A percentile compares a stretch with the other conserved stretches of the same genome.
Evolutionary conservation across 2,888 invertebrate genomes (phyloP).

Genomic region (Spisula solida): DNA sequence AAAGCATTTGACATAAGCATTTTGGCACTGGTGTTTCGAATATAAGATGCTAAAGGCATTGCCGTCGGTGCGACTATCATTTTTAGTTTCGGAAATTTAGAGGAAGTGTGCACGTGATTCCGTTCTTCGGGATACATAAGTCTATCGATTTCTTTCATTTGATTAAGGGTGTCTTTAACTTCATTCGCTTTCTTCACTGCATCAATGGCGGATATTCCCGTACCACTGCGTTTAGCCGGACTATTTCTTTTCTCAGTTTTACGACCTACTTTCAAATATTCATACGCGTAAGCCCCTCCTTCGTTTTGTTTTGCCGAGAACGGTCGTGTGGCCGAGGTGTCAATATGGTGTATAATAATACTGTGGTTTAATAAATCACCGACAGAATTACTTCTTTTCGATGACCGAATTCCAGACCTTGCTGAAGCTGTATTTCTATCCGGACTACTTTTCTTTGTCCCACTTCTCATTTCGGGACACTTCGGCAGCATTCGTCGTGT

Average conservation of each 20-base stretch:
- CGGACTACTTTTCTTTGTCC: conserved; percentile 44
- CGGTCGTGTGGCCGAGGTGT: neutral
- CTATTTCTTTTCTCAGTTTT: conserved; percentile 34
- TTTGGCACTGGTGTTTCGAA: conserved; percentile 54
- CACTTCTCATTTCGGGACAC: conserved; percentile 22
- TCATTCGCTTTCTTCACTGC: conserved; percentile 59
- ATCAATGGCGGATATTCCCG: conserved; percentile 41
- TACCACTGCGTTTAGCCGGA: conserved; percentile 2
- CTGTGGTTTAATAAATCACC: conserved; percentile 34
- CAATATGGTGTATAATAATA: conserved; percentile 28
- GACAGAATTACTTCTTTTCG: conserved; percentile 31
- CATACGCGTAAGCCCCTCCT: conserved; percentile 42
- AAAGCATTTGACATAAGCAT: conserved; percentile 57
- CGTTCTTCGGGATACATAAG: conserved; percentile 44
- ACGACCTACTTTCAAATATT: conserved; percentile 21
- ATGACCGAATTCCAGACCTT: conserved; percentile 23
- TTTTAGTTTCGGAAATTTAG: conserved; percentile 59
- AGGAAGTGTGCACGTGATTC: conserved; percentile 28
- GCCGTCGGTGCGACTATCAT: conserved; percentile 65
- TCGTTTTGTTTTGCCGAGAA: conserved; percentile 18
- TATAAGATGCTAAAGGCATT: conserved; percentile 56
- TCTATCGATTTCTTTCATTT: conserved; percentile 53
- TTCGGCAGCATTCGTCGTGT: conserved; percentile 45
- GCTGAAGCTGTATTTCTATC: conserved; percentile 43
- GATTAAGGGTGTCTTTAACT: conserved; percentile 25